phyloP scores from a whole-genome alignment of 2,797 vertebrate species.

The Phataginus tetradactyla region DNA sequence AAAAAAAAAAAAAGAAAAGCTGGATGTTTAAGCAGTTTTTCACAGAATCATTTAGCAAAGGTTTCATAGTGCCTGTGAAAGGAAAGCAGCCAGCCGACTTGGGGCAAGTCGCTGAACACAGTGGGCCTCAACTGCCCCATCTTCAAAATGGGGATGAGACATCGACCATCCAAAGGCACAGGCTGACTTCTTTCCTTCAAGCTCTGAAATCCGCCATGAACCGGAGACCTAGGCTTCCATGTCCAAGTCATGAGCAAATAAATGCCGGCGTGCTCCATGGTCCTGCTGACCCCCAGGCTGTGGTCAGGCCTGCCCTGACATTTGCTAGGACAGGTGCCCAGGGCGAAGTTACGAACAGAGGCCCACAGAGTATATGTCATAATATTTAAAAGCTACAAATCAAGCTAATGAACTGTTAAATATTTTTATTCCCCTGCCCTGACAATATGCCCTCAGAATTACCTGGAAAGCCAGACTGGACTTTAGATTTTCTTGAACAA shows the following conservation, averaged over 20 bases:
- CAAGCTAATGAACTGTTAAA: neutral
- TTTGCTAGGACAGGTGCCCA: neutral
- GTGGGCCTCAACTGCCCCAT: neutral
- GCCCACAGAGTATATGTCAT: neutral
- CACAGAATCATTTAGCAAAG: neutral
- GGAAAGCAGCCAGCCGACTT: neutral
- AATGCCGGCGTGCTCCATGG: neutral
- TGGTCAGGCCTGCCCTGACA: neutral
- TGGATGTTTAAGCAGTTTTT: neutral
- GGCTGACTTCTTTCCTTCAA: neutral
- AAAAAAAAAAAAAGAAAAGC: constrained; percentile 28
- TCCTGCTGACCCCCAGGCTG: neutral
- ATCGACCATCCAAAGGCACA: neutral
- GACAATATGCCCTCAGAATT: constrained; percentile 10
- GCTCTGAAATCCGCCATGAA: neutral
- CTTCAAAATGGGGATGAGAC: neutral
- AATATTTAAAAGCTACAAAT: constrained; percentile 36
- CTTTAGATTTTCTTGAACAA: neutral
- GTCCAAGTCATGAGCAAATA: neutral
- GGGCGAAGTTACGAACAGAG: neutral
- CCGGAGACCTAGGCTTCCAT: neutral
- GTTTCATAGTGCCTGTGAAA: neutral
- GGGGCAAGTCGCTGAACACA: neutral
- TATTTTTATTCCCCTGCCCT: neutral
- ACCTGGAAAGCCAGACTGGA: neutral